phyloP scores from a whole-genome alignment of 2,113 vertebrate species.

The Salvator merianae region DNA sequence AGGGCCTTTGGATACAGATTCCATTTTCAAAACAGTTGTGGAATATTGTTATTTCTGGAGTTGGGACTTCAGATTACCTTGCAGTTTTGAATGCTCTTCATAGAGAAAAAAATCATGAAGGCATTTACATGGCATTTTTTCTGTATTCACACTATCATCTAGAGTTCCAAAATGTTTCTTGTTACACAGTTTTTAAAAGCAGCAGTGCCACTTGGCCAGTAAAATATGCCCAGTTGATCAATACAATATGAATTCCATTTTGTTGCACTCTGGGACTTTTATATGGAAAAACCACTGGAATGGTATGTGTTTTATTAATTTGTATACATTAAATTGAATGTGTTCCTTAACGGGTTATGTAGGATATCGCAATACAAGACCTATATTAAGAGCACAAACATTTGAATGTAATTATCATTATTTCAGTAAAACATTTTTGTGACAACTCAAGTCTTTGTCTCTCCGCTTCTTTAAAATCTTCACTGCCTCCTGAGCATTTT shows the following conservation, averaged over 20 bases:
- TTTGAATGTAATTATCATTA: conserved; percentile 17
- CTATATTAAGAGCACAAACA: background rate
- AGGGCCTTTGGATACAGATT: background rate
- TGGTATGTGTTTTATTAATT: conserved; percentile 7
- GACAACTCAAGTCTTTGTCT: background rate
- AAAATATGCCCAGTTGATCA: background rate
- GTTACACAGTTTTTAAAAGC: background rate
- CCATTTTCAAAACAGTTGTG: too few species aligned
- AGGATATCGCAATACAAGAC: background rate
- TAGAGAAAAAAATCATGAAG: too few species aligned
- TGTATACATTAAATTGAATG: background rate
- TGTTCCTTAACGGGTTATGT: background rate
- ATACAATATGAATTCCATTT: conserved; percentile 15
- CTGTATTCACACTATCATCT: background rate
- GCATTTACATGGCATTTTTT: too few species aligned
- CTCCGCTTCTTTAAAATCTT: background rate
- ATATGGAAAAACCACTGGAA: conserved; percentile 9
- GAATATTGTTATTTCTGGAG: background rate
- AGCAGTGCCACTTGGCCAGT: background rate
- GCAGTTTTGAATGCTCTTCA: background rate
- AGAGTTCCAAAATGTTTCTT: background rate
- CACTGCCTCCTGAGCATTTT: background rate
- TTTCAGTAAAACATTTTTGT: conserved; percentile 25
- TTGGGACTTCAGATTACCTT: background rate
- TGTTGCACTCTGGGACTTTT: conserved; percentile 4